Base-by-base conservation (phyloP, 2,888 invertebrate genomes). In the Leptinotarsa peninsularis region DNA sequence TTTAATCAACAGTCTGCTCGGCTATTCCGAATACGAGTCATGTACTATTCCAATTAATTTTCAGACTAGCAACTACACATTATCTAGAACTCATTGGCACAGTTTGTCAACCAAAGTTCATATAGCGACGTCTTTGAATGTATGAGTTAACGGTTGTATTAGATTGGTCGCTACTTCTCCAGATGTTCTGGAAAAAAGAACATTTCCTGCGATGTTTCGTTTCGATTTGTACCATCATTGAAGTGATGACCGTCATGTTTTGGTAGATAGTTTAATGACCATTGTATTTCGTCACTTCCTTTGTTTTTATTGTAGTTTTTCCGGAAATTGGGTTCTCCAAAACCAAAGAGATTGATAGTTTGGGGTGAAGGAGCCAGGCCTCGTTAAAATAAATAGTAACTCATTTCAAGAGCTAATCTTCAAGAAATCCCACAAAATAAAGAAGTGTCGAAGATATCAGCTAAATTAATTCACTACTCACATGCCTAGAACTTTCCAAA, bases 401-500 rank as follows among this genome's bases (percentile, higher is more conserved):
- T 10, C 43, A 43, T 54, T 18, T 18, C 54, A 18, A 54, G 10
- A 13, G 10, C 54, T 13, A 5, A 13, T 54, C 54, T 54, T 7
- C 54, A 54, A 54, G 54, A 54, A 17, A n/a, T 17, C n/a, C 18
- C n/a, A 17, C 15, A 7, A 52, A 18, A 54, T 23, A 15, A 21
- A 14, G 17, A 27, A 13, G 3, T 60, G 4, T 23, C 54, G 17
- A 17, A n/a, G 52, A 1, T 17, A 52, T 17, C 50, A 17, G 15
- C 2, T 17, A 3, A 18, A 21, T 60, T 27, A 60, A 15, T 74
- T 13, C 54, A 15, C 23, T 72, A 85, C 85, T 86, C 83, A 86
- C 86, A 85, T 83, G 81, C 84, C 85, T n/a, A 86, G 78, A 50
- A 86, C 85, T 90, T 94, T 93, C 96, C 96, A 96, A 90, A 96